Evolutionary conservation across 2,888 invertebrate species (phyloP), one percentile per base, ranked within the genome.

Genomic region (Phorcus lineatus): DNA sequence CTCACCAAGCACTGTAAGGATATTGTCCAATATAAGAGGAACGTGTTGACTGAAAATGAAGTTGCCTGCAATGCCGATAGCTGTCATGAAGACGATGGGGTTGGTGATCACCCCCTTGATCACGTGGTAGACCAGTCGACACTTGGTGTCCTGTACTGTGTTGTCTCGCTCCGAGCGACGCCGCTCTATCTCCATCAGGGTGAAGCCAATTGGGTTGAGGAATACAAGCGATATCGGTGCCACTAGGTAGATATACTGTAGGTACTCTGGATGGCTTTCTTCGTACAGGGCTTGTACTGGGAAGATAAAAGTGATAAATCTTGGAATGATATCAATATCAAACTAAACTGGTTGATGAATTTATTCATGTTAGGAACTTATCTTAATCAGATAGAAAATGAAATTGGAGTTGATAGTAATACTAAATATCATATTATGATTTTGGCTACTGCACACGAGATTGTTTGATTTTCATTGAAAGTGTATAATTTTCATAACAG

Each of bases 191-290:
- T 99, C 98, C 95, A 99, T 95, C 82, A 98, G 93, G 4, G 97
- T 94, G 93, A 98, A 97, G 28, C 97, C 97, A 85, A 98, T 95
- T 0, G 98, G 98, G 94, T 99, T 99, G 36, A 99, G 94, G 88
- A 98, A 96, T 0, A 97, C 96, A 83, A 99, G 94, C 62, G 97
- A 98, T 91, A 98, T 97, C 0, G 99, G 99, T 13, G 98, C 97
- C 95, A 98, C 96, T 77, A 99, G 94, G 92, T 98, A 99, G 74
- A 99, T 94, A 92, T 98, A 99, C 0, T 96, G 95, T 0, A 97
- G 95, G 94, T 97, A 98, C 90, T 98, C 97, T 0, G 97, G 97
- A 94, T 98, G 98, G 6, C 95, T 95, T 81, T 95, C 95, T 85
- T 95, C 94, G 93, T 98, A 99, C 24, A 99, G 94, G 28, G 98